These are phyloP conservation scores for Hyles vespertilio DNA, from an alignment of 1,140 invertebrate species.

Conservation along the genomic window DNA sequence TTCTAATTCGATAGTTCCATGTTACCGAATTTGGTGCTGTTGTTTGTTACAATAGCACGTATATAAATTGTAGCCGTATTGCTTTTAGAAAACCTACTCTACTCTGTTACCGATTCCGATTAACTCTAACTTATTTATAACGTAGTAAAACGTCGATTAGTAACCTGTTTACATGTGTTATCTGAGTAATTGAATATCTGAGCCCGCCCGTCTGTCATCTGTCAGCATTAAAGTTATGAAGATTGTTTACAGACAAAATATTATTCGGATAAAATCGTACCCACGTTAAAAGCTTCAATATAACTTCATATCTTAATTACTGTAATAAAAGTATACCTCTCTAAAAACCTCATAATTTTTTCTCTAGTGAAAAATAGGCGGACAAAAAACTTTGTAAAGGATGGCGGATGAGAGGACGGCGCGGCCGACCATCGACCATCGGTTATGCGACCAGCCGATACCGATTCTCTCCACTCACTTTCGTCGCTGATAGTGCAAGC, in stretches of 20 bases:
- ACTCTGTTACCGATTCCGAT: too few species aligned
- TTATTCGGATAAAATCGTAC: slow-evolving; percentile 28
- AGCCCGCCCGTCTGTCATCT: too few species aligned
- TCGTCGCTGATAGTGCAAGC: slow-evolving; percentile 28
- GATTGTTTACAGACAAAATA: slow-evolving; percentile 28
- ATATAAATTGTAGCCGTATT: too few species aligned
- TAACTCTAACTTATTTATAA: too few species aligned
- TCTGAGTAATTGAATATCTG: too few species aligned
- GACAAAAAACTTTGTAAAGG: slow-evolving; percentile 57
- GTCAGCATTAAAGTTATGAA: slow-evolving; percentile 17
- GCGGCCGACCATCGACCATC: slow-evolving; percentile 55
- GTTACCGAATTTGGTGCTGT: slow-evolving; percentile 23
- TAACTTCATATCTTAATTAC: slow-evolving; percentile 66
- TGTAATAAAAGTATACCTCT: slow-evolving; percentile 60
- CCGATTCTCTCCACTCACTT: slow-evolving; percentile 26
- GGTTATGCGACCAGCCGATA: slow-evolving; percentile 42
- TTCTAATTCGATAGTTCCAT: slow-evolving; percentile 30
- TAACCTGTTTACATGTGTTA: too few species aligned
- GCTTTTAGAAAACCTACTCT: too few species aligned
- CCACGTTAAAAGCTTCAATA: slow-evolving; percentile 55
- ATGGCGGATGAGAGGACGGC: slow-evolving; percentile 39
- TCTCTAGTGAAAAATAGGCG: slow-evolving; percentile 52
- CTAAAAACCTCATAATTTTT: slow-evolving; percentile 62
- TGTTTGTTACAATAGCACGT: not conserved
- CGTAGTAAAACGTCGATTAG: too few species aligned